phyloP scores from a whole-genome alignment of 2,113 vertebrate genomes.

The Nesogale talazaci region DNA sequence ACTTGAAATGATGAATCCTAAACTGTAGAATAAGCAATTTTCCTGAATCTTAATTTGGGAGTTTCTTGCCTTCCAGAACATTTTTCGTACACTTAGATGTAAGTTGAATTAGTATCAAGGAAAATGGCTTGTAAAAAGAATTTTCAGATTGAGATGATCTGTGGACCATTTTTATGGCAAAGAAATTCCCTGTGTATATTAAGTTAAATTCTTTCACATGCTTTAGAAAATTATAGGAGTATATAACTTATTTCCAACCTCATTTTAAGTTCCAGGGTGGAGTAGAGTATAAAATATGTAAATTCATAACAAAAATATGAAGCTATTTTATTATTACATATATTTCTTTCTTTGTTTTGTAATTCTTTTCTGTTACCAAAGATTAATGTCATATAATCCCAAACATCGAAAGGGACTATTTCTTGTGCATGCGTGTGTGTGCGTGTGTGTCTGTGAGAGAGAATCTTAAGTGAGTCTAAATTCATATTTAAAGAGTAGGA shows the following conservation, averaged over 20 bases:
- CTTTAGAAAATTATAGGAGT: not conserved
- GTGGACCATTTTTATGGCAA: not conserved
- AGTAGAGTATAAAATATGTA: not conserved
- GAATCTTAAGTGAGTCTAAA: constrained; percentile 13
- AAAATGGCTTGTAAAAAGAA: not conserved
- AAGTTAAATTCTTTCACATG: not conserved
- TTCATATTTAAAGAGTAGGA: not conserved
- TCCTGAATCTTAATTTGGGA: not conserved
- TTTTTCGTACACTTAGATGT: constrained; percentile 18
- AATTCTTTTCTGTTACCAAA: constrained; percentile 15
- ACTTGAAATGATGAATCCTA: constrained; percentile 45
- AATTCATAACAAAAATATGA: no score
- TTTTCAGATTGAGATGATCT: not conserved
- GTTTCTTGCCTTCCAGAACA: not conserved
- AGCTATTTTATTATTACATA: not conserved
- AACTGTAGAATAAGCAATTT: not conserved
- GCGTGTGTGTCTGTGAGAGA: no score
- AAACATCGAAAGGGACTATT: not conserved
- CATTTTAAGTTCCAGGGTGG: constrained; percentile 5
- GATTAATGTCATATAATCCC: not conserved
- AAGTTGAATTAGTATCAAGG: not conserved
- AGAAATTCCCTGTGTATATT: not conserved
- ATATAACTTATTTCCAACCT: not conserved
- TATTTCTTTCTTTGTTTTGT: not conserved
- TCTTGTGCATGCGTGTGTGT: not conserved